These are phyloP conservation scores for Thalassoma bifasciatum DNA, from an alignment of 2,113 vertebrate species.

Conservation along the genomic window DNA sequence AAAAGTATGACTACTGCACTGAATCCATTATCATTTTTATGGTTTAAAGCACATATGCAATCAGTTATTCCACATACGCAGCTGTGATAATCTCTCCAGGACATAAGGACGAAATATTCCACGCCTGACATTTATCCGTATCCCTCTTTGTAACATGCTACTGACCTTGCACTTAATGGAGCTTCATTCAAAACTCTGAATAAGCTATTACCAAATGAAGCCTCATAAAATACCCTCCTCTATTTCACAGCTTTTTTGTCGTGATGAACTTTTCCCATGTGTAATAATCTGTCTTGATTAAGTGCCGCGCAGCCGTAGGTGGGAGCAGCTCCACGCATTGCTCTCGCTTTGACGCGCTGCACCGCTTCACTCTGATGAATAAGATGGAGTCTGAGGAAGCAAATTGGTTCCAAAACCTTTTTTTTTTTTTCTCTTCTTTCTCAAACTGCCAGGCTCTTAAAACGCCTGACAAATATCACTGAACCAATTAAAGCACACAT, in stretches of 20 bases:
- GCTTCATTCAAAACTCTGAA: background rate
- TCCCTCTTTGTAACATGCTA: background rate
- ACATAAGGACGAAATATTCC: background rate
- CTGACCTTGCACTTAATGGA: background rate
- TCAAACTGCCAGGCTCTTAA: constrained; percentile 58
- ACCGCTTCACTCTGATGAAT: constrained; percentile 55
- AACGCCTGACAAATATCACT: constrained; percentile 68
- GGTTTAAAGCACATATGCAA: background rate
- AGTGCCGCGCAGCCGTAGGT: constrained; percentile 16
- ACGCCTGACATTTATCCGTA: background rate
- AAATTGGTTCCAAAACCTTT: constrained; percentile 63
- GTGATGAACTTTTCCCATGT: constrained; percentile 32
- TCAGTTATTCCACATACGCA: background rate
- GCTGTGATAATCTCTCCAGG: background rate
- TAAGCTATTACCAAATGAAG: background rate
- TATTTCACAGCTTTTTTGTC: constrained; percentile 8
- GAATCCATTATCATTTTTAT: background rate
- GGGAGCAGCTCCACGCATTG: background rate
- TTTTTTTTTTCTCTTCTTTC: constrained; percentile 50
- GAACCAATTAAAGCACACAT: constrained; percentile 81
- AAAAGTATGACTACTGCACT: background rate
- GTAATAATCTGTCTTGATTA: constrained; percentile 54
- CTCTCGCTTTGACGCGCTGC: constrained; percentile 43
- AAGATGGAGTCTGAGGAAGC: constrained; percentile 48
- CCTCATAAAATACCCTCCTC: constrained; percentile 11